Percentiles rank a stretch among this genome's conserved stretches.
These are phyloP conservation scores for Hypsopygia costalis DNA, from an alignment of 2,888 invertebrate genomes.

Conservation along the genomic window DNA sequence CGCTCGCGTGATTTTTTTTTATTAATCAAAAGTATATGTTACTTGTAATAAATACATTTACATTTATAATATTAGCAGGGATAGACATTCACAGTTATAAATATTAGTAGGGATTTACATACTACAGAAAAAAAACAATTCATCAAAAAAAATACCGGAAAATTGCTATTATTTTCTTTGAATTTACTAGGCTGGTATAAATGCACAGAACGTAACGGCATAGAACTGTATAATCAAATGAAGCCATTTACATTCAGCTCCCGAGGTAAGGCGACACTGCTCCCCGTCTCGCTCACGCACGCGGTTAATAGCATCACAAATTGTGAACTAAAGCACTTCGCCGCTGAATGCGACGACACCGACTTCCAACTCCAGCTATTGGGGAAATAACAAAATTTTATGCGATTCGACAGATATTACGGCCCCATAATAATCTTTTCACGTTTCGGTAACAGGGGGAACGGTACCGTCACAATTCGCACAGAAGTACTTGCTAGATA, in stretches of 20 bases:
- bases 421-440: slow-evolving; percentile 42
- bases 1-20: no score
- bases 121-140: no score
- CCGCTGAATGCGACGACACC: slow-evolving; percentile 49
- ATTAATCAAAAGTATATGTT: no score
- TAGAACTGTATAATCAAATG: slow-evolving; percentile 73
- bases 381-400: slow-evolving; percentile 69
- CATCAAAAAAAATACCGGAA: no score
- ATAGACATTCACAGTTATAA: no score
- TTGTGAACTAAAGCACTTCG: slow-evolving; percentile 57
- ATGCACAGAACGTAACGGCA: slow-evolving; percentile 64
- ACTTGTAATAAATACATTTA: no score
- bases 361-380: slow-evolving; percentile 45
- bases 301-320: slow-evolving; percentile 68
- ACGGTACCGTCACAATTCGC: not conserved
- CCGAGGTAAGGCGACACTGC: slow-evolving; percentile 39
- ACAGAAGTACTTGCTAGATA: not conserved
- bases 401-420: slow-evolving; percentile 49
- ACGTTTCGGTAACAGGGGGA: slow-evolving; percentile 26
- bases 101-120: no score
- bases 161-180: slow-evolving; percentile 38
- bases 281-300: slow-evolving; percentile 52
- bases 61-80: no score
- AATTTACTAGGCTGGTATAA: slow-evolving; percentile 61
- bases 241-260: slow-evolving; percentile 74